A percentile compares a stretch with the other conserved stretches of the same genome.
phyloP scores from a whole-genome alignment of 2,888 invertebrate species.

The Apamea epomidion region DNA sequence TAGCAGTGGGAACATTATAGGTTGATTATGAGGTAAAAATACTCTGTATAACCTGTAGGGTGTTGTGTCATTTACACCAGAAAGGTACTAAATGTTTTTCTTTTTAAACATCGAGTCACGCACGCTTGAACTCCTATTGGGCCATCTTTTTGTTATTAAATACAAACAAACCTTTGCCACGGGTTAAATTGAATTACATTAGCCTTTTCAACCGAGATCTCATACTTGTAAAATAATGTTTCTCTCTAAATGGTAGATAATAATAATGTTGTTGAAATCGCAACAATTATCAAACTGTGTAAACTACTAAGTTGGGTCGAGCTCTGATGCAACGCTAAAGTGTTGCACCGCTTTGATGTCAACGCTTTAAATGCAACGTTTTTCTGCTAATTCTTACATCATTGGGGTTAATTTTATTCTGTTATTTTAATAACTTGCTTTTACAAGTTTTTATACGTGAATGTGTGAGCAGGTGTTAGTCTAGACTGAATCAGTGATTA shows the following conservation, averaged over 20 bases:
- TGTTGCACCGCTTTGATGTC: constrained; percentile 55
- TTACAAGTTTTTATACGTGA: background rate
- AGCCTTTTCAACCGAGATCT: background rate
- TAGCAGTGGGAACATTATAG: no score
- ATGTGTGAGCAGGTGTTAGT: background rate
- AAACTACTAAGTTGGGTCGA: constrained; percentile 26
- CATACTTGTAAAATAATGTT: constrained; percentile 16
- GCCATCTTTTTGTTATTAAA: background rate
- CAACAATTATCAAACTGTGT: constrained; percentile 50
- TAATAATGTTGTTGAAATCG: constrained; percentile 32
- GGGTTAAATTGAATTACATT: background rate
- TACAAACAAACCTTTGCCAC: background rate
- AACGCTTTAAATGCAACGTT: constrained; percentile 48
- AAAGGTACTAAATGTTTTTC: background rate
- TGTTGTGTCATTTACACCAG: background rate
- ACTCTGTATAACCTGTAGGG: background rate
- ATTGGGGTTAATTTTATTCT: constrained; percentile 62
- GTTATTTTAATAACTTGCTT: constrained; percentile 53
- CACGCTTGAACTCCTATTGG: background rate
- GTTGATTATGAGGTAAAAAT: background rate
- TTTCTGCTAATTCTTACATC: constrained; percentile 57
- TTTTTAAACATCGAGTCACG: background rate
- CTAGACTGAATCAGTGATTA: background rate
- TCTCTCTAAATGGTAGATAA: constrained; percentile 17
- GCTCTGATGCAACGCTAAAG: constrained; percentile 49